Evolutionary conservation across 2,888 invertebrate species (phyloP), one percentile per base, ranked within the genome.

Genomic region (Agrochola macilenta): DNA sequence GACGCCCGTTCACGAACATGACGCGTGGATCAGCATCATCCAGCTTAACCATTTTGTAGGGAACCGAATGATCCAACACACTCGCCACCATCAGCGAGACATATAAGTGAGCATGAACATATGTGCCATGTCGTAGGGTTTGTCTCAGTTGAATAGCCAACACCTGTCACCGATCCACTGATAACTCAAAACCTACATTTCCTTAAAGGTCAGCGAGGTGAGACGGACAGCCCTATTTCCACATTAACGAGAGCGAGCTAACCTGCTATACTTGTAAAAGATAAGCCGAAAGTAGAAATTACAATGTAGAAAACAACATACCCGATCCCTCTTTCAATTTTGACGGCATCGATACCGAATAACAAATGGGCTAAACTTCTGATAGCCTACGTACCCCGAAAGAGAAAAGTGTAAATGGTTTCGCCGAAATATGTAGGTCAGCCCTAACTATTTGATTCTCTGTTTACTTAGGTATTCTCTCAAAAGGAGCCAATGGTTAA

Each of bases 381-480:
- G 66, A 69, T 74, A 74, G 39, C 69, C 8, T 57, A 46, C 64
- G 64, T 49, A 35, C 39, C 39, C 30, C 20, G 11, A 75, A 76
- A 73, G 52, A 70, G 58, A 70, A 81, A 81, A 79, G 64, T 79
- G 71, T 69, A 79, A 83, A 85, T 79, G 71, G 61, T 83, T 81
- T 79, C 57, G 3, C 58, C 35, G 1, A 84, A 76, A 74, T 87
- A 72, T 78, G 76, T 85, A 72, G 78, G 85, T 77, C 81, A 71
- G 9, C 61, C 72, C 23, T 43, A 74, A 73, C 75, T 76, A 78
- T 80, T 78, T 72, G 69, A 81, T 84, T 69, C 23, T 69, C 58
- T 80, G 70, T 75, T 74, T 73, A 78, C 68, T 78, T 64, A 43
- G 39, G 43, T 43, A 72, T 82, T 79, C 70, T 70, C 65, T 60